Conservation (phyloP, 2,113 vertebrate genomes). For the Ammodytes marinus region DNA sequence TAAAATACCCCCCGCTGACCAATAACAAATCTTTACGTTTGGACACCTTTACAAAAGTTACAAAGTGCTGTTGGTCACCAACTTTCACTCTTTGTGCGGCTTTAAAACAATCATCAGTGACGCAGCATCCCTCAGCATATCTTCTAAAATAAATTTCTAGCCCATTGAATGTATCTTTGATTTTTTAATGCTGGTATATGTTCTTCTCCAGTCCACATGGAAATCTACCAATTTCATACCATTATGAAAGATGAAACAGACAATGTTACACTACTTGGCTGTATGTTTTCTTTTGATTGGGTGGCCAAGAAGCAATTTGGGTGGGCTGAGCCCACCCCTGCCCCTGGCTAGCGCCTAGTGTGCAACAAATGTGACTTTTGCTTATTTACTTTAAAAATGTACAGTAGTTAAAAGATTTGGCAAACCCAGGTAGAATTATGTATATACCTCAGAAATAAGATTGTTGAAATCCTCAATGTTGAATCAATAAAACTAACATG, state of each 20-base stretch:
- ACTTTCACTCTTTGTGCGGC: background rate
- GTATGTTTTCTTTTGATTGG: too few species aligned
- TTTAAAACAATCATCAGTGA: constrained; percentile 39
- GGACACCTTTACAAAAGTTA: background rate
- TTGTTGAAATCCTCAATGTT: too few species aligned
- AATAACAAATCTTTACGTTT: background rate
- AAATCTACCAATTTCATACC: too few species aligned
- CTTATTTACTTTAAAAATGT: too few species aligned
- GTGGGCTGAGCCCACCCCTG: too few species aligned
- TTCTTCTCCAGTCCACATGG: background rate
- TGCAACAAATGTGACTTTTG: too few species aligned
- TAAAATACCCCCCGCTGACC: constrained; percentile 23
- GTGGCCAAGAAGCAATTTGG: too few species aligned
- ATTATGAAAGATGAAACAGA: background rate
- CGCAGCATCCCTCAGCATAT: constrained; percentile 7
- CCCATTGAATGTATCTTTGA: background rate
- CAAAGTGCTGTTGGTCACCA: background rate
- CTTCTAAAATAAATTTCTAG: background rate
- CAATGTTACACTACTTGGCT: background rate
- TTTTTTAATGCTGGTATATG: background rate
- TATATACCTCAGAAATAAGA: too few species aligned
- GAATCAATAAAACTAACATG: too few species aligned
- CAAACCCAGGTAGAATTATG: too few species aligned
- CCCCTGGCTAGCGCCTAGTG: too few species aligned
- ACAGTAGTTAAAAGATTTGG: too few species aligned